Evolutionary conservation across 2,888 invertebrate species (phyloP).

Genomic region (Lypha dubia): DNA sequence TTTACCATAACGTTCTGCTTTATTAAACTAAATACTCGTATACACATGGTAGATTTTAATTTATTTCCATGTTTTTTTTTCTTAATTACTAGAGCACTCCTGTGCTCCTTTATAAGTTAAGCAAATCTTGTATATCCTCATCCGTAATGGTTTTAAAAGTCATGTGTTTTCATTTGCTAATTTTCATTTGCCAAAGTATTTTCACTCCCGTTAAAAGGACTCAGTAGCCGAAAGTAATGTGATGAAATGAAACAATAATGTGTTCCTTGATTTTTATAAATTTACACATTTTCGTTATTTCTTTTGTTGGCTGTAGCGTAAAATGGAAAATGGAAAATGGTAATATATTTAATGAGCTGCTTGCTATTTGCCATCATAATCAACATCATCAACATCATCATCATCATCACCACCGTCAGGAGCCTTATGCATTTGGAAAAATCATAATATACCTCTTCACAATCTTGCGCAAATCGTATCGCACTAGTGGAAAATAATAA

Average conservation of each 20-base stretch:
- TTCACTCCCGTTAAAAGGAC: conserved; percentile 31
- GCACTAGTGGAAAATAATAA: too few species aligned
- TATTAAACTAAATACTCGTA: background rate
- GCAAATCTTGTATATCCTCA: background rate
- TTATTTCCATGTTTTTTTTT: background rate
- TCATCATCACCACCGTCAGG: conserved; percentile 40
- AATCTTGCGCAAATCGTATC: too few species aligned
- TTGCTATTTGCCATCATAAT: conserved; percentile 55
- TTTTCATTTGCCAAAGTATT: conserved; percentile 26
- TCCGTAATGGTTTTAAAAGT: conserved; percentile 8
- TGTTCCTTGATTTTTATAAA: background rate
- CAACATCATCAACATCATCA: too few species aligned
- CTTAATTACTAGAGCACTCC: background rate
- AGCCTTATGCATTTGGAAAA: conserved; percentile 10
- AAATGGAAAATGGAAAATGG: conserved; percentile 66
- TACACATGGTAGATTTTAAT: background rate
- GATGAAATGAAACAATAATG: background rate
- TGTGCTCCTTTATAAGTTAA: background rate
- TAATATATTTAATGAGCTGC: conserved; percentile 67
- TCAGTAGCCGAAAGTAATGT: conserved; percentile 28
- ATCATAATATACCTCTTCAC: too few species aligned
- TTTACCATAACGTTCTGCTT: background rate
- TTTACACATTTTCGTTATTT: conserved; percentile 14
- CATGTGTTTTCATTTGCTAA: conserved; percentile 31
- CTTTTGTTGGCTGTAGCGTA: conserved; percentile 52